Evolutionary conservation across 2,888 invertebrate genomes (phyloP), one percentile per base, ranked within the genome.

Genomic region (Agelastica alni): DNA sequence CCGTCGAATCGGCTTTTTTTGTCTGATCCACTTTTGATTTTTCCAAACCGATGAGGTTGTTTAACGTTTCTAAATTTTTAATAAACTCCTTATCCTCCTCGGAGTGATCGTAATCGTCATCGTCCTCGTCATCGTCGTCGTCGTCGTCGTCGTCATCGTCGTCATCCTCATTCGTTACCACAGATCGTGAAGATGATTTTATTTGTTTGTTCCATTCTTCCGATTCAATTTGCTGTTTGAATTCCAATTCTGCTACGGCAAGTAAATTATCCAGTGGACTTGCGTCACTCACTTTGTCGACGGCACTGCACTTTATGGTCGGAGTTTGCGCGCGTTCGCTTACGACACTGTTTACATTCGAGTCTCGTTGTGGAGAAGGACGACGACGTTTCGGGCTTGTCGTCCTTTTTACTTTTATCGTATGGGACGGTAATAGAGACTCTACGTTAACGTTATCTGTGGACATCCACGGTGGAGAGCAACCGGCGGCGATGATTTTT

Each of bases 231-330:
- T 84, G 83, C 74, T 84, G 83, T 72, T 83, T 82, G 68, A 84
- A 81, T 74, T 84, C 84, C 46, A 84, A 78, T 74, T 85, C 84
- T 57, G 85, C 85, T 54, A 85, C 85, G 48, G 85, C 85, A 54
- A 85, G 79, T 66, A 85, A 76, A 74, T 81, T 84, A 71, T 84
- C 84, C 65, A 84, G 79, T 67, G 84, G 83, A 56, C 70, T 77
- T 70, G 72, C 72, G 72, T 76, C 77, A 72, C 72, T 69, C 51
- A 68, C 63, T 70, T 72, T 73, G 65, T 68, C 72, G n/a, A n/a
- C n/a, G 65, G 71, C 70, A 71, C 72, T 71, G 68, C 72, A 71
- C 69, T 81, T 80, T 47, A 80, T 60, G 51, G 71, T 61, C 47
- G 65, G 69, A 62, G 67, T 64, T 53, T 68, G 69, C 62, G 69